Evolutionary conservation across 1,140 invertebrate species (phyloP), one percentile per base, ranked within the genome.

Genomic region (Acromyrmex echinatior): DNA sequence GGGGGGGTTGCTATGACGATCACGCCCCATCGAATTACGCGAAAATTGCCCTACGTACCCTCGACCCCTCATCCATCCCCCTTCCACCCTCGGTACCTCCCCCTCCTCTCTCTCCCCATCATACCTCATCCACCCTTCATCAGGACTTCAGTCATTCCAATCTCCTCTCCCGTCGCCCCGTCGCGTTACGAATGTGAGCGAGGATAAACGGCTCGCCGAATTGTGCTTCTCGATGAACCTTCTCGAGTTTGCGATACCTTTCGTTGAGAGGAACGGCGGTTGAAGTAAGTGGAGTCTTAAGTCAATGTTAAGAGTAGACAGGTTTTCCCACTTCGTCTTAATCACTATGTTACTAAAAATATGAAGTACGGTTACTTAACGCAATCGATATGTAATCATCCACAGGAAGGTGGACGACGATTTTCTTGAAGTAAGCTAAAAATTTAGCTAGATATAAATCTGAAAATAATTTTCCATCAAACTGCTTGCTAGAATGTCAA

Each of bases 1-100:
- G 39, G 92, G 91, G 93, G 93, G 93, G 95, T 95, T 95, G 95
- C 94, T 95, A 95, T 95, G 95, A 95, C 95, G 95, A 95, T 95
- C 93, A 94, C 94, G 94, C 93, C 93, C 94, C 94, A 93, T 94
- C 94, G 95, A 95, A 95, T 95, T 95, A 95, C 93, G 92, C 93
- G 94, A 94, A 94, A 95, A 95, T 95, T 94, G 94, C 94, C 94
- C 93, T 93, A 90, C 93, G 92, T 93, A 92, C 92, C 94, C 94
- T 93, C 91, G 91, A 91, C 92, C 86, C 91, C 91, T 90, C 91
- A 60, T 86, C 86, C 58, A 28, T n/a, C 58, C 18, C 58, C 18
- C 53, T 25, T 4, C n/a, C 45, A 0, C 45, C 12, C 9, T 31
- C 82, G n/a, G n/a, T 56, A 16, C 58, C 70, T 35, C 45, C 25